These are phyloP conservation scores for Scylla paramamosain DNA, from an alignment of 1,140 invertebrate genomes.

Conservation along the genomic window DNA sequence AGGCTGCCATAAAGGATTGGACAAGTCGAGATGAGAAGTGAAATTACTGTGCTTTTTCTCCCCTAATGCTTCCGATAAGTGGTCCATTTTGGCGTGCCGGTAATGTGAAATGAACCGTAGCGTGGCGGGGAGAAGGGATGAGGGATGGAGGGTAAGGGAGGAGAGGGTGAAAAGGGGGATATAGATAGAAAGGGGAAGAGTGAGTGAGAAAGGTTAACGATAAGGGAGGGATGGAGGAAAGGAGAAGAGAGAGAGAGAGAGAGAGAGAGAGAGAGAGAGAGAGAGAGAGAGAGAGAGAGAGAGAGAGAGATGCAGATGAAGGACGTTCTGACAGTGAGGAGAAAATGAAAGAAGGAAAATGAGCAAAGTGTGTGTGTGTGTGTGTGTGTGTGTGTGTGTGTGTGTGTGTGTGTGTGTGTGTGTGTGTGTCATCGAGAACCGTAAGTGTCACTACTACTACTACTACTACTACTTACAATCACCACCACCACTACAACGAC, in stretches of 20 bases:
- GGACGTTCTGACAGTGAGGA: too few species aligned
- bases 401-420: too few species aligned
- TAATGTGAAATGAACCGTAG: conserved; percentile 14
- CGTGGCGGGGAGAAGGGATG: not conserved
- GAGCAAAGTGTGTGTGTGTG: too few species aligned
- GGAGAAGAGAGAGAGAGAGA: not conserved
- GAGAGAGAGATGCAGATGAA: too few species aligned
- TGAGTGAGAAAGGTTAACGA: not conserved
- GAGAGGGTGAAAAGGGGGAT: not conserved
- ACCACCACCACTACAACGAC: too few species aligned
- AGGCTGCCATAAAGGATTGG: conserved; percentile 19
- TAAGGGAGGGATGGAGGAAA: not conserved
- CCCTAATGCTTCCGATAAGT: not conserved
- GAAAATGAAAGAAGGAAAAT: too few species aligned
- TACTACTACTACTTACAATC: too few species aligned
- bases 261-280: not conserved
- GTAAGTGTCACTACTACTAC: too few species aligned
- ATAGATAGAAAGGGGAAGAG: not conserved
- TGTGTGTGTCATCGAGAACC: too few species aligned
- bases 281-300: not conserved
- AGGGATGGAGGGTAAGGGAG: not conserved
- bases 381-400: too few species aligned
- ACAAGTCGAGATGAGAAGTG: conserved; percentile 21
- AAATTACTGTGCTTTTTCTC: conserved; percentile 14
- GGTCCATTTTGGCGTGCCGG: not conserved